phyloP scores from a whole-genome alignment of 2,888 invertebrate genomes.

The Lithophane socia region DNA sequence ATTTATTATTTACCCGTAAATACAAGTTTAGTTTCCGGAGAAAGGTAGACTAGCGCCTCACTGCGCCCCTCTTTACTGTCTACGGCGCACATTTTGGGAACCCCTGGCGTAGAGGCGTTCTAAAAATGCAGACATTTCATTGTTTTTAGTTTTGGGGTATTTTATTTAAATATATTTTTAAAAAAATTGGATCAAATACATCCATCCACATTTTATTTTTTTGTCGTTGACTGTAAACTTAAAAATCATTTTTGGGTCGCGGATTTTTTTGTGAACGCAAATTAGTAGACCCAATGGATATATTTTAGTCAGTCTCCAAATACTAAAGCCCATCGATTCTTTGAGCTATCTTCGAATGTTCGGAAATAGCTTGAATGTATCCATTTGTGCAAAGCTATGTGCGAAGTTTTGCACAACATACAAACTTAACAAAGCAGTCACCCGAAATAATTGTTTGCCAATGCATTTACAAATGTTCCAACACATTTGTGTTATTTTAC shows the following conservation, averaged over 20 bases:
- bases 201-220: background rate
- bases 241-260: background rate
- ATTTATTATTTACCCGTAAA: too few relatives aligned
- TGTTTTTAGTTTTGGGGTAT: background rate
- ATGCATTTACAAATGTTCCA: slow-evolving; percentile 28
- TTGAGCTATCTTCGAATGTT: slow-evolving; percentile 61
- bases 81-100: too few relatives aligned
- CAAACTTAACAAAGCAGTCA: background rate
- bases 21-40: too few relatives aligned
- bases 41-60: too few relatives aligned
- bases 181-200: background rate
- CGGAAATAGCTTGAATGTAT: slow-evolving; percentile 1
- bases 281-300: background rate
- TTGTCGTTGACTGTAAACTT: background rate
- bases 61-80: too few relatives aligned
- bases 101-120: background rate
- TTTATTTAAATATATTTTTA: background rate
- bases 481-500: slow-evolving; percentile 21
- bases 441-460: background rate
- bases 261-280: slow-evolving; percentile 5
- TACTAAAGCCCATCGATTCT: slow-evolving; percentile 59
- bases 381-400: slow-evolving; percentile 62
- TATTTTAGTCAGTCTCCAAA: slow-evolving; percentile 65
- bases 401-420: slow-evolving; percentile 57
- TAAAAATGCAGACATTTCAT: background rate